A percentile compares a stretch with the other conserved stretches of the same genome.
Conservation (phyloP, 2,888 invertebrate species). For the Drosophila gaucha region DNA sequence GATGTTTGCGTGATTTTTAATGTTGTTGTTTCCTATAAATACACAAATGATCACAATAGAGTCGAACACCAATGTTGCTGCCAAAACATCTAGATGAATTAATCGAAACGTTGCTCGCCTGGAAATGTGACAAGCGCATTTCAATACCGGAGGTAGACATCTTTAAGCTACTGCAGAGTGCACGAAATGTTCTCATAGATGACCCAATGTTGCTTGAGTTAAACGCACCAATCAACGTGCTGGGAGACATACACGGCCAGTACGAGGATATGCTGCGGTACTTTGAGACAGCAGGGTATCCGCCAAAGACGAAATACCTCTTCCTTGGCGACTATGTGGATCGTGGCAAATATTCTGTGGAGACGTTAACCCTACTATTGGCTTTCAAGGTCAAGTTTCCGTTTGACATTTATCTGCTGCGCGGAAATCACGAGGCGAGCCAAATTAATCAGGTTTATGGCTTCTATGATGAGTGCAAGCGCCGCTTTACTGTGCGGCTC, state of each 20-base stretch:
- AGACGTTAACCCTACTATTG: constrained; percentile 40
- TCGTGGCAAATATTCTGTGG: constrained; percentile 49
- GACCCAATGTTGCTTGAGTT: constrained; percentile 98
- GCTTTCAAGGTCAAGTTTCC: constrained; percentile 52
- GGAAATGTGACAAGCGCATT: constrained; percentile 20
- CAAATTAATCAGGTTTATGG: constrained; percentile 99
- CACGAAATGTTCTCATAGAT: constrained; percentile 98
- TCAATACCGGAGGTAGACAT: constrained; percentile 86
- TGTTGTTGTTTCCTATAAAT: too few species aligned
- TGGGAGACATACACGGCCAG: constrained; percentile 87
- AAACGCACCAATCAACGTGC: constrained; percentile 99
- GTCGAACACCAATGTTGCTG: constrained; percentile 29
- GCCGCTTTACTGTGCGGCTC: constrained; percentile 97
- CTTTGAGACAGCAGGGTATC: constrained; percentile 33
- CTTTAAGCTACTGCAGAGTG: constrained; percentile 97
- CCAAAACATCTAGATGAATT: constrained; percentile 31
- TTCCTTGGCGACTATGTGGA: constrained; percentile 54
- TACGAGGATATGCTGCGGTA: constrained; percentile 44
- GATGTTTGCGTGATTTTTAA: too few species aligned
- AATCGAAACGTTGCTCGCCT: constrained; percentile 19
- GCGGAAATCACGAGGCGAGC: constrained; percentile 89
- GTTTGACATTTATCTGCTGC: constrained; percentile 29
- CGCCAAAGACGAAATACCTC: constrained; percentile 32
- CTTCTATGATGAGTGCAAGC: too few species aligned
- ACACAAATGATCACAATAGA: too few species aligned